These are phyloP conservation scores for Phortica magna DNA, from an alignment of 2,888 invertebrate species.

Conservation along the genomic window DNA sequence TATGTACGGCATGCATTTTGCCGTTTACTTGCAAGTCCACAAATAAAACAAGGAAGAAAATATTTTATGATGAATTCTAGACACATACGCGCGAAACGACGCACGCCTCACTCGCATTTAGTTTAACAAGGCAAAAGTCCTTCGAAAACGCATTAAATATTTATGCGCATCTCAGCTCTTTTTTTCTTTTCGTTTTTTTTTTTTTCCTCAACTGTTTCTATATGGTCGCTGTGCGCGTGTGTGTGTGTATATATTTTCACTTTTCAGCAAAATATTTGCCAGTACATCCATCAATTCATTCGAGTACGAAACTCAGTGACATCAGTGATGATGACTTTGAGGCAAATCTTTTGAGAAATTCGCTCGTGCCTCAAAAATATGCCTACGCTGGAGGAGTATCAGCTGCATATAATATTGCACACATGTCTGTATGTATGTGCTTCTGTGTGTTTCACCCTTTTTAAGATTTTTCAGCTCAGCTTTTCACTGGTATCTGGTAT, in stretches of 20 bases:
- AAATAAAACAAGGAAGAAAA: background rate
- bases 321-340: background rate
- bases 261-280: constrained; percentile 23
- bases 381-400: constrained; percentile 4
- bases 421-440: background rate
- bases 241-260: background rate
- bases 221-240: background rate
- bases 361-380: constrained; percentile 11
- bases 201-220: background rate
- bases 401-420: constrained; percentile 18
- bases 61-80: constrained; percentile 65
- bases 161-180: constrained; percentile 68
- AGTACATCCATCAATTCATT: constrained; percentile 20
- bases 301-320: background rate
- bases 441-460: constrained; percentile 22
- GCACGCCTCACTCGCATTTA: constrained; percentile 15
- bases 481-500: background rate
- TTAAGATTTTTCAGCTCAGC: background rate
- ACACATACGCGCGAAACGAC: constrained; percentile 58
- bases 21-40: background rate
- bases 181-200: constrained; percentile 24
- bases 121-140: constrained; percentile 50
- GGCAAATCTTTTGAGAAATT: constrained; percentile 5
- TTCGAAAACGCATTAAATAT: constrained; percentile 61
- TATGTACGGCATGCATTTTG: constrained; percentile 31